These are phyloP conservation scores for Hydrocynus forskahlii DNA, from an alignment of 2,797 vertebrate species.

Conservation along the genomic window DNA sequence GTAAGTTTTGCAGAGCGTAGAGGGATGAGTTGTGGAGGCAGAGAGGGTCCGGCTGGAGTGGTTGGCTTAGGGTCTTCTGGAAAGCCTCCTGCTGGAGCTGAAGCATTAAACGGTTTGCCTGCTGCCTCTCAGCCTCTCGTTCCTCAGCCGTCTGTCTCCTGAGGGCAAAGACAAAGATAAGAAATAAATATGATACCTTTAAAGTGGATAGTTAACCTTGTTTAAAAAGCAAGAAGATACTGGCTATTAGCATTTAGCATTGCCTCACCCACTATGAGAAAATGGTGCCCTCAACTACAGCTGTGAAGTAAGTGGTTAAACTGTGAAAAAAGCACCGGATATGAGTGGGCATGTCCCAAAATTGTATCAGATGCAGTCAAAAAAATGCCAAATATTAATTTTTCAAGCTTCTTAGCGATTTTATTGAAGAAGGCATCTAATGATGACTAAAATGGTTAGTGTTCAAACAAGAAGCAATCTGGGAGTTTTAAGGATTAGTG, in stretches of 20 bases:
- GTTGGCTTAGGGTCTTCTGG: constrained; percentile 91
- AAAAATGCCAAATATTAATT: not conserved
- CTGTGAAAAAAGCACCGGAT: not conserved
- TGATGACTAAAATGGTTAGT: not conserved
- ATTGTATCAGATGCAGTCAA: not conserved
- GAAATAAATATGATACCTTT: constrained; percentile 21
- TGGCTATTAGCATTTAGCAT: no score
- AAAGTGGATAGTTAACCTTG: not conserved
- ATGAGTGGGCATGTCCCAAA: not conserved
- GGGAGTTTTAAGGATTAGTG: not conserved
- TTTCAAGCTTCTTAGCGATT: not conserved
- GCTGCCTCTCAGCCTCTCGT: constrained; percentile 94
- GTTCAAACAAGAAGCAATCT: not conserved
- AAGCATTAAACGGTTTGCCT: constrained; percentile 94
- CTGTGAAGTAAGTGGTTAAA: not conserved
- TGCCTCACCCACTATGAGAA: not conserved
- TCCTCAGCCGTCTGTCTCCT: constrained; percentile 98
- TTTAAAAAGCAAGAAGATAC: constrained; percentile 16
- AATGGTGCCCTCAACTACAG: not conserved
- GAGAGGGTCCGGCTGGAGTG: constrained; percentile 92
- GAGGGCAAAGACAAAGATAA: constrained; percentile 51
- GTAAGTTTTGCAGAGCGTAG: constrained; percentile 96
- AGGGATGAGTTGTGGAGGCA: constrained; percentile 98
- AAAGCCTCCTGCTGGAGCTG: constrained; percentile 97
- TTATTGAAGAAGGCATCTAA: not conserved